Conservation (phyloP, 1,140 invertebrate species). For the Formica selysi region DNA sequence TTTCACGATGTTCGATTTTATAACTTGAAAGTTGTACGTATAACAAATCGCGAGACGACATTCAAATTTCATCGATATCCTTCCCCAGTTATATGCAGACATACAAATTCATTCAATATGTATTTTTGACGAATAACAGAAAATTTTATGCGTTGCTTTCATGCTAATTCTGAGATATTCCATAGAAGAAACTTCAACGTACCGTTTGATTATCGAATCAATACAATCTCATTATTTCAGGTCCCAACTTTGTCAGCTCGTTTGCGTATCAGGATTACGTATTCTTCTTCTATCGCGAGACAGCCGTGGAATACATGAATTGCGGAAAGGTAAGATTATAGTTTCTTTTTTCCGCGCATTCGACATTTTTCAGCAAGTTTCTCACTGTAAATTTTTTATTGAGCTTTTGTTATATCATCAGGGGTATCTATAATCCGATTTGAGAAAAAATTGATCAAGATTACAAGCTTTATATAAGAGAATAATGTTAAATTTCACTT, state of each 20-base stretch:
- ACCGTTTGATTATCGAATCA: not conserved
- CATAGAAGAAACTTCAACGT: not conserved
- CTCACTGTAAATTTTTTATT: not conserved
- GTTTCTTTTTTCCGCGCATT: not conserved
- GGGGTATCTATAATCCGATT: not conserved
- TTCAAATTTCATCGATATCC: too few species aligned
- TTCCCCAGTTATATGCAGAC: too few species aligned
- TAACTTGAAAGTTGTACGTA: too few species aligned
- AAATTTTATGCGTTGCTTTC: not conserved
- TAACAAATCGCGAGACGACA: too few species aligned
- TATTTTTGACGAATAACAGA: not conserved
- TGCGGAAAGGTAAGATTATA: constrained; percentile 93
- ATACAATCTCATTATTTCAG: constrained; percentile 86
- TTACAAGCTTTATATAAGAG: not conserved
- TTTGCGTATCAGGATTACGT: constrained; percentile 96
- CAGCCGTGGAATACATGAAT: constrained; percentile 98
- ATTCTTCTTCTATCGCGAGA: constrained; percentile 99
- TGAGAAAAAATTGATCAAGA: not conserved
- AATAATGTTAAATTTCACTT: not conserved
- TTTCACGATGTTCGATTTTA: too few species aligned
- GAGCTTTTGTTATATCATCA: not conserved
- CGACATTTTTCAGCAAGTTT: not conserved
- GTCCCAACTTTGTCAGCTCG: constrained; percentile 97
- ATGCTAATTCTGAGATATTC: not conserved
- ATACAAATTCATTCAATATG: not conserved